Evolutionary conservation across 2,113 vertebrate genomes (phyloP), one percentile per base, ranked within the genome.

Genomic region (Oncorhynchus keta): DNA sequence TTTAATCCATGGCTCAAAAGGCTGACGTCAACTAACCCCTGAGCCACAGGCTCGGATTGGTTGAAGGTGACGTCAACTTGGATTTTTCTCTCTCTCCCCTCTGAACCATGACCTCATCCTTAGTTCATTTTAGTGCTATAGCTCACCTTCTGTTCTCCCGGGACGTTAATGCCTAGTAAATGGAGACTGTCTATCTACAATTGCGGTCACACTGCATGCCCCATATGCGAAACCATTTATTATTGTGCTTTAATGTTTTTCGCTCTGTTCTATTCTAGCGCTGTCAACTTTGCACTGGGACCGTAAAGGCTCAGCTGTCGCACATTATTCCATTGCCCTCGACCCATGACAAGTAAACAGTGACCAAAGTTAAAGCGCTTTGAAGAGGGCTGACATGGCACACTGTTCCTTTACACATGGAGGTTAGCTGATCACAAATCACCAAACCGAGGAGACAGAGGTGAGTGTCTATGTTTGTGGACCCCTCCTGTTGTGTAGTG

Each of bases 91-190:
- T 68, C 48, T 62, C 72, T 87, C 73, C 86, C 86, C 82, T 68
- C 85, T 92, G 88, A 91, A 89, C 92, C 94, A 94, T 96, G 95
- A 96, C 95, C 95, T 96, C 95, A 97, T 95, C 95, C 90, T 91
- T 91, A 87, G 93, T 93, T 94, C 90, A 94, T 89, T 92, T 92
- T 93, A 93, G 94, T 93, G 91, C 91, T 89, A 87, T 92, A 94
- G 92, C 92, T 89, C 91, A 92, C 90, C 92, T 92, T 89, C 89
- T 85, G 81, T 84, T 68, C 89, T 24, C 65, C 73, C 76, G 78
- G 77, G 77, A 83, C 83, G 74, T 76, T 78, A 86, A 80, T 86
- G 74, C 73, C 79, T 73, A 68, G 82, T 74, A 65, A 70, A 83
- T 78, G 70, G 73, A 81, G 80, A 84, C 8, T 62, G 78, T 83